phyloP scores from a whole-genome alignment of 2,888 invertebrate species.

The Caenorhabditis uteleia region DNA sequence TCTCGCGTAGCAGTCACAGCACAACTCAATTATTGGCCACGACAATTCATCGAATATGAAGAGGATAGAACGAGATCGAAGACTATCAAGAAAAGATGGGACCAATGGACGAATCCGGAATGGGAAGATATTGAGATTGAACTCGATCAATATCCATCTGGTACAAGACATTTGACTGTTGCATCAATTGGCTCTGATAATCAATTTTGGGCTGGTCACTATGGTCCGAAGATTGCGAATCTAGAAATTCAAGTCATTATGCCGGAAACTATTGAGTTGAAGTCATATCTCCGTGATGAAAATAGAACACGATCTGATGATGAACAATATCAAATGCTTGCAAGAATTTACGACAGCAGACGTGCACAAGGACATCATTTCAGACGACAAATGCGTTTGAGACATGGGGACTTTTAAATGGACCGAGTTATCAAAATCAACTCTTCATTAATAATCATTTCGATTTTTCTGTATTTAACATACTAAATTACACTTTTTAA shows the following conservation, averaged over 20 bases:
- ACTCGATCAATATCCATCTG: constrained; percentile 13
- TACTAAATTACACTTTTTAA: too few species aligned
- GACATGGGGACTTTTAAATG: too few species aligned
- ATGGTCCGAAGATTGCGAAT: constrained; percentile 29
- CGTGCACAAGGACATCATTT: too few species aligned
- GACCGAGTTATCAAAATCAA: too few species aligned
- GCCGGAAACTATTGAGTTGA: too few species aligned
- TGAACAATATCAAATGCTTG: too few species aligned
- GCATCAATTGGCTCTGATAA: constrained; percentile 11
- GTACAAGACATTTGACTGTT: constrained; percentile 16
- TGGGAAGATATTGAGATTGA: not conserved
- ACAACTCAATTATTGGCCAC: constrained; percentile 14
- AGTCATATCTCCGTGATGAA: too few species aligned
- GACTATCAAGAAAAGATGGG: constrained; percentile 11
- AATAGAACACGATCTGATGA: too few species aligned
- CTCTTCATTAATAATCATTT: too few species aligned
- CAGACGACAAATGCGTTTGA: too few species aligned
- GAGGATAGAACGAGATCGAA: constrained; percentile 8
- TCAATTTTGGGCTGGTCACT: constrained; percentile 20
- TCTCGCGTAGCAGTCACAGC: constrained; percentile 10
- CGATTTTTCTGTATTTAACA: too few species aligned
- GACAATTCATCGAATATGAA: not conserved
- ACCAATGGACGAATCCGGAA: constrained; percentile 12
- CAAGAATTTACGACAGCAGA: too few species aligned
- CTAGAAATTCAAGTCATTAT: constrained; percentile 15